A percentile compares a stretch with the other conserved stretches of the same genome.
These are phyloP conservation scores for Labia minor DNA, from an alignment of 2,888 invertebrate species.

Conservation along the genomic window DNA sequence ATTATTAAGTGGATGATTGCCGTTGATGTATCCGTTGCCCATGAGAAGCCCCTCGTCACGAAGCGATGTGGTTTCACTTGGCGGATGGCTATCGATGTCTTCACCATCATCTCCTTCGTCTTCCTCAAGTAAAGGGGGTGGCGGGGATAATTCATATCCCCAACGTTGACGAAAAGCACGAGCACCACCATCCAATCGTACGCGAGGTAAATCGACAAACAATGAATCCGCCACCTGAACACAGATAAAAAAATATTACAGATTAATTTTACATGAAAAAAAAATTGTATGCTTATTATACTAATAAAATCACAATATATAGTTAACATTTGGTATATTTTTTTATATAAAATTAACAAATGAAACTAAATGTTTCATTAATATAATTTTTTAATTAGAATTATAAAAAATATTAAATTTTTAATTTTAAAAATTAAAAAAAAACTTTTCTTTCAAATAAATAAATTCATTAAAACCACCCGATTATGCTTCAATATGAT, in stretches of 20 bases:
- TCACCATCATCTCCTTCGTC: slow-evolving; percentile 46
- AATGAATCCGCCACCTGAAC: slow-evolving; percentile 45
- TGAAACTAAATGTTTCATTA: too few relatives aligned
- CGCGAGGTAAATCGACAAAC: slow-evolving; percentile 50
- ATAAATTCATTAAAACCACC: too few relatives aligned
- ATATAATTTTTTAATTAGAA: too few relatives aligned
- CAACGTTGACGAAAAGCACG: slow-evolving; percentile 49
- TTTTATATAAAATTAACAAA: too few relatives aligned
- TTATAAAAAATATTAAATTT: too few relatives aligned
- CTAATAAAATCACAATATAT: slow-evolving; percentile 42
- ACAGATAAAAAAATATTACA: slow-evolving; percentile 23
- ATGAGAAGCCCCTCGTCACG: slow-evolving; percentile 7
- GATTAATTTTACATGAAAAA: background rate
- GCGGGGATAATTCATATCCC: slow-evolving; percentile 50
- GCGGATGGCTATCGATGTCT: slow-evolving; percentile 31
- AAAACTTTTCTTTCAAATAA: too few relatives aligned
- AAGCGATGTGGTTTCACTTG: slow-evolving; percentile 36
- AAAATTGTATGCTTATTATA: slow-evolving; percentile 35
- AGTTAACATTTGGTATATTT: slow-evolving; percentile 30
- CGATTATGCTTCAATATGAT: too few relatives aligned
- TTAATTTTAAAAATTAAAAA: too few relatives aligned
- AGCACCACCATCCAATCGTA: slow-evolving; percentile 58
- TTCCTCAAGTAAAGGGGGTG: slow-evolving; percentile 56
- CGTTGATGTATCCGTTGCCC: background rate
- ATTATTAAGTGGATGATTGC: background rate